Evolutionary conservation across 2,113 vertebrate genomes (phyloP), one percentile per base, ranked within the genome.

Genomic region (Myiozetetes cayanensis): DNA sequence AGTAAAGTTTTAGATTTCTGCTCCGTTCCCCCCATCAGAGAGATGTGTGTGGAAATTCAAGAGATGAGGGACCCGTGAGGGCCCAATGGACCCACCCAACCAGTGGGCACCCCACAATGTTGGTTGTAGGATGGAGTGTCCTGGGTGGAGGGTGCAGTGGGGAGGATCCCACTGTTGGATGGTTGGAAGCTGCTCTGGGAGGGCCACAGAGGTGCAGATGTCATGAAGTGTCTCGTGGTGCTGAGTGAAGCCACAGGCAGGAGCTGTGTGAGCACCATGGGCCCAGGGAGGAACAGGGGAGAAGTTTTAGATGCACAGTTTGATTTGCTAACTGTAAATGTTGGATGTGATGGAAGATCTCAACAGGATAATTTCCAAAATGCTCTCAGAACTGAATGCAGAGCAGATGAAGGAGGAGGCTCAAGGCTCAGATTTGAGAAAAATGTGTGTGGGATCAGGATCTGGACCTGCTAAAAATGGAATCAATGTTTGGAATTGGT

Each of bases 91-190:
- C 9, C 22, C 58, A 25, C n/a, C n/a, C 15, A 25, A 27, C 10
- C 58, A 24, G 17, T 35, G n/a, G 58, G 6, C 11, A 9, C 18
- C 14, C 13, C 17, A 6, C 23, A 49, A 28, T 13, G 8, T 33
- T 0, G 10, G 8, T 49, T 67, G n/a, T 3, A 44, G 43, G 37
- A 24, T 67, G 59, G 44, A 11, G 30, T 5, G 12, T 49, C 59
- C 53, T 2, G 3, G 15, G 5, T 24, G 55, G 18, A 67, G 37
- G 59, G 78, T 46, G 21, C 33, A 62, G 56, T 0, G 0, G 24
- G 25, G 53, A 56, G 10, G 47, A 63, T 50, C 37, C 25, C 33
- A 9, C 0, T 49, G 50, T 7, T 90, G 70, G 62, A 3, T 5
- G 4, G 28, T 28, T 22, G 22, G n/a, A 16, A 21, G 30, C 25